Percentiles rank a stretch among this genome's conserved stretches.
phyloP scores from a whole-genome alignment of 2,888 invertebrate species.

The Selenia dentaria region DNA sequence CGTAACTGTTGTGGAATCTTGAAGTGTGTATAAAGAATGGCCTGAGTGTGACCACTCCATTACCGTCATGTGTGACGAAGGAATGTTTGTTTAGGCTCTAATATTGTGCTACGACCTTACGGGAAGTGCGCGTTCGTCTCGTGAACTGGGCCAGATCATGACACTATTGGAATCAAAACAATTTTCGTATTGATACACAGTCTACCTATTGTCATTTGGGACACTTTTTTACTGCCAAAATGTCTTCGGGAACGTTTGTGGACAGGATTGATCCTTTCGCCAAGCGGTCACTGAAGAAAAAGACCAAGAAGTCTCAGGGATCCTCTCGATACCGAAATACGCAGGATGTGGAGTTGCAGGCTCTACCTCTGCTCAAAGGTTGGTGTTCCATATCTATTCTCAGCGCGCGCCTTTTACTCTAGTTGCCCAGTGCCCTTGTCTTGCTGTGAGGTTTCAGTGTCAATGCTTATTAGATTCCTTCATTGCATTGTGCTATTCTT shows the following conservation, averaged over 20 bases:
- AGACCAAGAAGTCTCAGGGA: constrained; percentile 99
- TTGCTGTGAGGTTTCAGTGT: constrained; percentile 1
- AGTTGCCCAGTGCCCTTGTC: background rate
- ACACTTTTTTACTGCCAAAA: constrained; percentile 82
- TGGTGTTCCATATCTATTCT: constrained; percentile 51
- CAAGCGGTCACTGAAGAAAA: constrained; percentile 98
- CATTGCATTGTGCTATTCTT: background rate
- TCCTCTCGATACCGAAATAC: constrained; percentile 99
- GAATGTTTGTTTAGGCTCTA: constrained; percentile 84
- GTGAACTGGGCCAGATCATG: constrained; percentile 80
- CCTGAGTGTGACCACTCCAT: constrained; percentile 83
- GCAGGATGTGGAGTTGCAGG: constrained; percentile 98
- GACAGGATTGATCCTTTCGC: constrained; percentile 99
- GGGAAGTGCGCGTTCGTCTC: constrained; percentile 78
- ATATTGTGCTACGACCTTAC: constrained; percentile 79
- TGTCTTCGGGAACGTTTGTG: constrained; percentile 95
- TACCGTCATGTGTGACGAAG: constrained; percentile 84
- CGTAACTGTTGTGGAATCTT: constrained; percentile 84
- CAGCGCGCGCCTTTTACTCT: constrained; percentile 14
- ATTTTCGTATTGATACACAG: constrained; percentile 77
- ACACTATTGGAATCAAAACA: constrained; percentile 79
- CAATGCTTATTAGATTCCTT: constrained; percentile 3
- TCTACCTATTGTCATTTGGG: constrained; percentile 80
- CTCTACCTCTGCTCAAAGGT: constrained; percentile 99
- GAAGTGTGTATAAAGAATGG: constrained; percentile 82